Conservation (phyloP, 2,888 invertebrate genomes). For the Tipula lateralis region DNA sequence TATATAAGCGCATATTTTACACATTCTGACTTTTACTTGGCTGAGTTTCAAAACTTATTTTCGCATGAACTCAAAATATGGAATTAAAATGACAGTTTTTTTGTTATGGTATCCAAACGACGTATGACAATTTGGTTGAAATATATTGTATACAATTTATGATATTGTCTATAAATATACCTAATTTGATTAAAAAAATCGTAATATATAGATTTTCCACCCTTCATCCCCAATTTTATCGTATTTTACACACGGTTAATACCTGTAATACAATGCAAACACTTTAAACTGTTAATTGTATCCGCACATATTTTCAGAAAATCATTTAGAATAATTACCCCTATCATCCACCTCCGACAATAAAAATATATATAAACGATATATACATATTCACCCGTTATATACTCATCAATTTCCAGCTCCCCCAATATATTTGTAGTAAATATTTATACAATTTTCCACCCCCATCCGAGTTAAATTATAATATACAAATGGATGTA, state of each 20-base stretch:
- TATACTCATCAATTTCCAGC: background rate
- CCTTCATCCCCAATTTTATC: background rate
- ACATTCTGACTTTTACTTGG: background rate
- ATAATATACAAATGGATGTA: background rate
- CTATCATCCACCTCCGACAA: background rate
- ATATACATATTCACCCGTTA: background rate
- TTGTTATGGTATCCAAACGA: no score
- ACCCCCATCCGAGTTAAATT: background rate
- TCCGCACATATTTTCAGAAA: background rate
- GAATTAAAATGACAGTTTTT: background rate
- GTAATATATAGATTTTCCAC: background rate
- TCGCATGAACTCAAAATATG: background rate
- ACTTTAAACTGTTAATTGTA: constrained; percentile 13
- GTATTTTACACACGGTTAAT: background rate
- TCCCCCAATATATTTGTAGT: background rate
- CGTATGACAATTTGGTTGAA: no score
- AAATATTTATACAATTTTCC: background rate
- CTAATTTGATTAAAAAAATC: background rate
- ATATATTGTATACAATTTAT: no score
- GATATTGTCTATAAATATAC: background rate
- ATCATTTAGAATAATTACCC: background rate
- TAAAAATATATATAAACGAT: background rate
- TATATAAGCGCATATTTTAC: background rate
- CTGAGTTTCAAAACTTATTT: background rate
- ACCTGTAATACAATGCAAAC: background rate